Percentiles rank a stretch among this genome's conserved stretches.
Conservation (phyloP, 2,888 invertebrate species). For the Dioctria linearis region DNA sequence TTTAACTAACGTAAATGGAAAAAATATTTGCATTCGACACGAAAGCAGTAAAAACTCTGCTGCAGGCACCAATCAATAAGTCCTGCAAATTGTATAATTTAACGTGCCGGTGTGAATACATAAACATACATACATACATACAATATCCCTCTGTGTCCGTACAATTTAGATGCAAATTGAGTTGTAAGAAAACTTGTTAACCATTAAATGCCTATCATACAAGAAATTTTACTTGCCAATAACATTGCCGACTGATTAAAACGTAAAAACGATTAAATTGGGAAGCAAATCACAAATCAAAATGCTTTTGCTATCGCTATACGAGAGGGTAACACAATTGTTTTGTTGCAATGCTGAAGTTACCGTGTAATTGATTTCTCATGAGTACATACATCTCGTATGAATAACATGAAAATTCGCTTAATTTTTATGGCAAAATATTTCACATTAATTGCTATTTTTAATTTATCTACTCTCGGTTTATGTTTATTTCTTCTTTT, state of each 20-base stretch:
- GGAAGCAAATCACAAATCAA: slow-evolving; percentile 34
- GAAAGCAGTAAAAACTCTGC: no score
- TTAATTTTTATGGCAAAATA: slow-evolving; percentile 13
- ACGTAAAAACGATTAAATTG: slow-evolving; percentile 44
- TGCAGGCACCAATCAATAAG: no score
- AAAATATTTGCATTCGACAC: no score
- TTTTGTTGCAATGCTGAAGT: slow-evolving; percentile 47
- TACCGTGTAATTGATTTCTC: slow-evolving; percentile 54
- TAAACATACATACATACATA: no score
- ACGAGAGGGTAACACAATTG: slow-evolving; percentile 36
- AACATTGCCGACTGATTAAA: slow-evolving; percentile 34
- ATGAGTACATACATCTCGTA: slow-evolving; percentile 44
- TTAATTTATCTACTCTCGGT: not conserved
- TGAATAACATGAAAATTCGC: slow-evolving; percentile 31
- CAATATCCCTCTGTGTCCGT: no score
- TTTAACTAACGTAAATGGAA: no score
- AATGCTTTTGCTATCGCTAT: slow-evolving; percentile 32
- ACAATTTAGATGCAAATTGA: not conserved
- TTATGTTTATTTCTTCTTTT: slow-evolving; percentile 3
- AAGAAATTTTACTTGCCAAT: slow-evolving; percentile 53
- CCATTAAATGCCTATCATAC: slow-evolving; percentile 45
- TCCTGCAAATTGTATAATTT: no score
- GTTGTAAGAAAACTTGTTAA: slow-evolving; percentile 41
- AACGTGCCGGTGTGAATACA: no score
- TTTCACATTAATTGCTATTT: slow-evolving; percentile 6